phyloP scores from a whole-genome alignment of 2,113 vertebrate species.

The Sorex araneus region DNA sequence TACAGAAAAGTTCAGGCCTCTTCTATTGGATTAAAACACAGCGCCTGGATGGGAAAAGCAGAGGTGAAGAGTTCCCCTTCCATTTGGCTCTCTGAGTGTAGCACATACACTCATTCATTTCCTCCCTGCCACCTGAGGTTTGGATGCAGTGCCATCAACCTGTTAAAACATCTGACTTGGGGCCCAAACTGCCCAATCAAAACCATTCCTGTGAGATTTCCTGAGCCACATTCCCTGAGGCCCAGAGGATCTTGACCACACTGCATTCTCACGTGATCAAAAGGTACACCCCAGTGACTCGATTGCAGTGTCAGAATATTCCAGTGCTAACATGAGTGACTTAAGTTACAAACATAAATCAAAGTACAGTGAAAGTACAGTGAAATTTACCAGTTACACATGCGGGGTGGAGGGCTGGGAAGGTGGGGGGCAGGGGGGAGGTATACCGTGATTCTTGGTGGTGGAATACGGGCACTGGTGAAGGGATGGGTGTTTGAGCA shows the following conservation, averaged over 20 bases:
- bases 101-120: background rate
- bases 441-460: too few relatives aligned
- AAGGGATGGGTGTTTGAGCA: too few relatives aligned
- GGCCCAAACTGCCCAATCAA: background rate
- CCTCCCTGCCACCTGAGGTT: background rate
- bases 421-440: too few relatives aligned
- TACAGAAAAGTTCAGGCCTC: background rate
- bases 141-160: background rate
- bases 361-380: too few relatives aligned
- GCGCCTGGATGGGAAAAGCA: too few relatives aligned
- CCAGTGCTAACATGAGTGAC: background rate
- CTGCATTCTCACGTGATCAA: background rate
- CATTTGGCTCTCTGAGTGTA: background rate
- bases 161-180: background rate
- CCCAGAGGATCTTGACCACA: background rate
- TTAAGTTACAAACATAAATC: background rate
- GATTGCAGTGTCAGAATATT: background rate
- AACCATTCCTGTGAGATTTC: background rate
- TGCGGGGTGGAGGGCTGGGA: too few relatives aligned
- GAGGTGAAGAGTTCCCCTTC: background rate
- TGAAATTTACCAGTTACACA: too few relatives aligned
- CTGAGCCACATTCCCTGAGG: background rate
- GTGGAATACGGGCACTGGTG: too few relatives aligned
- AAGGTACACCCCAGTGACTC: background rate
- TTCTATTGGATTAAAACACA: background rate